Evolutionary conservation across 2,888 invertebrate genomes (phyloP).

Genomic region (Gasteruption jaculator): DNA sequence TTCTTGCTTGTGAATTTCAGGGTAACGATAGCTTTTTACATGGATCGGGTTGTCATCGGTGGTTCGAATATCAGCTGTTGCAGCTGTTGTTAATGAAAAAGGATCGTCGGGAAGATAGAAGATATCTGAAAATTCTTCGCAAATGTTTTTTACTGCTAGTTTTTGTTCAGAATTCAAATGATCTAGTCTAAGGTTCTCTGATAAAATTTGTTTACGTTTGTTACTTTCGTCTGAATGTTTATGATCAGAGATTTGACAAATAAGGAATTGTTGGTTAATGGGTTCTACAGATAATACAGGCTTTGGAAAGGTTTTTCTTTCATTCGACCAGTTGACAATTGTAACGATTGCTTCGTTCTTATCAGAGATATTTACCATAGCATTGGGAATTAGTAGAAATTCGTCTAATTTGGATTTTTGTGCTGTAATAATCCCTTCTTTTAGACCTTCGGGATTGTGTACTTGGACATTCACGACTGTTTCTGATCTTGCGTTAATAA

Average conservation of each 20-base stretch:
- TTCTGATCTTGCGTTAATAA: constrained; percentile 9
- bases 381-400: constrained; percentile 8
- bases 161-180: constrained; percentile 17
- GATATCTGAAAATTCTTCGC: constrained; percentile 16
- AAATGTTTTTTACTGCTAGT: constrained; percentile 7
- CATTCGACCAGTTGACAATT: constrained; percentile 1
- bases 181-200: constrained; percentile 10
- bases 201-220: constrained; percentile 1
- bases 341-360: constrained; percentile 11
- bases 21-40: constrained; percentile 34
- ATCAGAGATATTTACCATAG: constrained; percentile 5
- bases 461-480: constrained; percentile 6
- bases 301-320: constrained; percentile 1
- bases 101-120: constrained; percentile 14
- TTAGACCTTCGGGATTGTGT: constrained; percentile 6
- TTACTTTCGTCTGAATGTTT: not conserved
- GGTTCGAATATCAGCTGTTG: constrained; percentile 30
- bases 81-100: constrained; percentile 29
- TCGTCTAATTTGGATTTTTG: constrained; percentile 3
- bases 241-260: constrained; percentile 2
- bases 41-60: constrained; percentile 30
- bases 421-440: constrained; percentile 8
- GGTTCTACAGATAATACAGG: not conserved
- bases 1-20: constrained; percentile 31
- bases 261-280: constrained; percentile 1